Evolutionary conservation across 2,113 vertebrate species (phyloP).

Genomic region (Calypte anna): DNA sequence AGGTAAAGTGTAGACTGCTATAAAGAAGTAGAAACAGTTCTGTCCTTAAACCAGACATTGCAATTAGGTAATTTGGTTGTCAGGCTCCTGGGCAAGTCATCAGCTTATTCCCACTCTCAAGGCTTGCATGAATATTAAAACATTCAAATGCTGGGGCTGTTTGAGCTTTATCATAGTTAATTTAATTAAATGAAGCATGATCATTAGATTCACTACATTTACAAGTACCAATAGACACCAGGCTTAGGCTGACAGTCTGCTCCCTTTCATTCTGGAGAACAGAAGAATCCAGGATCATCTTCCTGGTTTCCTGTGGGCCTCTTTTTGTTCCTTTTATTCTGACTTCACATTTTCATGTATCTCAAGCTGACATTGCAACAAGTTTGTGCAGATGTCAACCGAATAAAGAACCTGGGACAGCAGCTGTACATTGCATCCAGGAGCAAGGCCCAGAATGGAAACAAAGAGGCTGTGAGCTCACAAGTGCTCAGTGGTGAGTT

Average conservation of each 20-base stretch:
- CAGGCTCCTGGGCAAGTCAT: not conserved
- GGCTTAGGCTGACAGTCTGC: not conserved
- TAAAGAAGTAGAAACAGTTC: not conserved
- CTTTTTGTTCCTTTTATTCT: not conserved
- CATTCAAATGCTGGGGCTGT: not conserved
- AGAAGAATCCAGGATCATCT: not conserved
- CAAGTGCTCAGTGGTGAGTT: slow-evolving; percentile 43
- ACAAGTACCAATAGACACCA: not conserved
- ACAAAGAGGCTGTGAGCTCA: not conserved
- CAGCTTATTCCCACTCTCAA: not conserved
- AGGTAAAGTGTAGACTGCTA: not conserved
- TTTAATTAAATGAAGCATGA: not conserved
- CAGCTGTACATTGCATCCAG: slow-evolving; percentile 80
- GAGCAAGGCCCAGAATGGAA: slow-evolving; percentile 60
- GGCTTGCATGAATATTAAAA: not conserved
- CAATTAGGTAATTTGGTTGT: not conserved
- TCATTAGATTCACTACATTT: not conserved
- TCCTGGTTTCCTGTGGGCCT: not conserved
- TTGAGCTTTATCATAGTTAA: not conserved
- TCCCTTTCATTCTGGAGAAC: not conserved
- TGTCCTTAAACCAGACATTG: not conserved
- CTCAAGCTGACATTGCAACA: slow-evolving; percentile 84
- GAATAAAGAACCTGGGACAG: slow-evolving; percentile 83
- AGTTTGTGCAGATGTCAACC: slow-evolving; percentile 84
- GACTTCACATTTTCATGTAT: not conserved